Evolutionary conservation across 2,113 vertebrate species (phyloP).

Genomic region (Vombatus ursinus): DNA sequence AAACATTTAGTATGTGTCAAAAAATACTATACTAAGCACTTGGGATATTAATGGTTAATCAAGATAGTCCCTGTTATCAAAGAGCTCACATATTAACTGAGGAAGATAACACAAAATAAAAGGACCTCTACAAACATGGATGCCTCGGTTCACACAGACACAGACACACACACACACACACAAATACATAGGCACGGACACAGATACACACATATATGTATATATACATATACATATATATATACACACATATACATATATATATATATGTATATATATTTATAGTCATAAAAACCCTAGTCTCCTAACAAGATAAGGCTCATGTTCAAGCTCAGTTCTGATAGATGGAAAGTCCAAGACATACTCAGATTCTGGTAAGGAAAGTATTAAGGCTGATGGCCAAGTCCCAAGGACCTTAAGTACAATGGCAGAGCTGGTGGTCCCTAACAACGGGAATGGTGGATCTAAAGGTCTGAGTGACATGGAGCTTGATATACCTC

Average conservation of each 20-base stretch:
- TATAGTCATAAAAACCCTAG: not conserved
- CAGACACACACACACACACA: no score
- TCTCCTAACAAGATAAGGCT: not conserved
- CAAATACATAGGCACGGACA: no score
- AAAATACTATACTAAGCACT: not conserved
- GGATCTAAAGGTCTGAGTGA: not conserved
- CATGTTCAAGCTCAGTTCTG: not conserved
- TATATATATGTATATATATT: no score
- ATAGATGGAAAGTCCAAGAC: not conserved
- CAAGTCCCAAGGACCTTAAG: not conserved
- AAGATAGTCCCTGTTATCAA: not conserved
- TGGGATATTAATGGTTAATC: not conserved
- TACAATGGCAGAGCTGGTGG: not conserved
- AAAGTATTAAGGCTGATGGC: not conserved
- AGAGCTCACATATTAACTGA: not conserved
- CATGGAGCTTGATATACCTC: not conserved
- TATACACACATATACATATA: no score
- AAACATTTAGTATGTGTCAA: not conserved
- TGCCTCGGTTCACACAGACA: not conserved
- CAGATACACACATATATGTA: no score
- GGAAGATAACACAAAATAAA: not conserved
- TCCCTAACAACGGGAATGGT: not conserved
- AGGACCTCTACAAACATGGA: not conserved
- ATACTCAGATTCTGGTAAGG: not conserved
- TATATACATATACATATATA: no score